phyloP scores from a whole-genome alignment of 1,140 invertebrate genomes.

The Cydia strobilella region DNA sequence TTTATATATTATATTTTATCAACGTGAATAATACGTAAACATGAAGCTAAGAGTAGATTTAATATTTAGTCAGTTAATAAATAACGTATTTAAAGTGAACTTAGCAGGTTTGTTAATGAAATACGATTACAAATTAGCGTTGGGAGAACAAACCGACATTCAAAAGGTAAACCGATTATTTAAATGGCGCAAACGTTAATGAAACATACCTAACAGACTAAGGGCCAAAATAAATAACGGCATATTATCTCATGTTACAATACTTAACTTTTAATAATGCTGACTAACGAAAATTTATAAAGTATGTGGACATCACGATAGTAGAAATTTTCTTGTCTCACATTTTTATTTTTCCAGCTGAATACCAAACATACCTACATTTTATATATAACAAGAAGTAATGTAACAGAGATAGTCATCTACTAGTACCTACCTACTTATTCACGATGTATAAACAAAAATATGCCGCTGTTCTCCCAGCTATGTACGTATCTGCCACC shows the following conservation, averaged over 20 bases:
- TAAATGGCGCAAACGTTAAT: neutral
- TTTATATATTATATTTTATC: conserved; percentile 34
- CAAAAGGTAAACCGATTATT: neutral
- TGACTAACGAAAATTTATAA: too few species aligned
- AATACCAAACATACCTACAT: neutral
- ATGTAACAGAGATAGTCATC: neutral
- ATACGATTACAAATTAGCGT: neutral
- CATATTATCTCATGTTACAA: neutral
- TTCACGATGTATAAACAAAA: neutral
- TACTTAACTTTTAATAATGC: neutral
- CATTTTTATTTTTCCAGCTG: neutral
- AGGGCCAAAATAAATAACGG: neutral
- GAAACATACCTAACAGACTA: neutral
- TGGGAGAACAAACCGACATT: conserved; percentile 12
- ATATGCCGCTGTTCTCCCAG: neutral
- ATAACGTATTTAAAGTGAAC: conserved; percentile 39
- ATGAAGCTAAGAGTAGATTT: conserved; percentile 40
- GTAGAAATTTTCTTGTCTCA: neutral
- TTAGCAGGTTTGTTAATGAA: conserved; percentile 41
- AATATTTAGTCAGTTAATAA: conserved; percentile 33
- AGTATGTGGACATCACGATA: neutral
- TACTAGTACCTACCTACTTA: neutral
- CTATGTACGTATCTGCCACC: conserved; percentile 51
- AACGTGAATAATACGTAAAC: conserved; percentile 35
- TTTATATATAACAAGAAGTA: neutral